Base-by-base conservation (phyloP, 1,140 invertebrate genomes). In the Neocloeon triangulifer region DNA sequence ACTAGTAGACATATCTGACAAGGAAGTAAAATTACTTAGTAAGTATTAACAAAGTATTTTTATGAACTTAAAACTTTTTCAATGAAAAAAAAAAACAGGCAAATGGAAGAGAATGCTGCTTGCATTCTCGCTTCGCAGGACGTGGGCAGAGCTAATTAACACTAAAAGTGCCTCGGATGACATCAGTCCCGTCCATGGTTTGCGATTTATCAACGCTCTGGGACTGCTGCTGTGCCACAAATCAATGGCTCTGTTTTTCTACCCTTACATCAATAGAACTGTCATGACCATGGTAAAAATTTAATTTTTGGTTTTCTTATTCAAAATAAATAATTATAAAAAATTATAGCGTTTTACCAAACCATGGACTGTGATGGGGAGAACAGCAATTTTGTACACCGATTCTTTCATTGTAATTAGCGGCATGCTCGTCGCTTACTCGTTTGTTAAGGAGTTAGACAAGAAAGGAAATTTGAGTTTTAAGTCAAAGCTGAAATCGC, bases 361-460 rank as follows among this genome's bases (percentile, higher is more conserved):
- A 54, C 62, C 67, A 0, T 76, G 70, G 69, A 69, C 69, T 1
- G 66, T 74, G 1, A 49, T 76, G 13, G 71, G 66, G 16, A 57
- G 73, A 26, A 73, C 71, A 2, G 72, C 74, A 0, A 74, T 71
- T 41, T 50, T 78, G 2, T 76, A 78, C 40, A 78, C 74, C 2
- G 74, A 78, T 50, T 69, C 69, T 14, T 78, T 78, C 41, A 62
- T 78, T 8, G 71, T 77, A 59, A 53, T 78, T 21, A 75, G 72
- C 29, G 74, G 72, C 6, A 62, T 73, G 20, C 45, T 77, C 20
- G 73, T 72, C 5, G 55, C 69, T 0, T 66, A 73, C 43, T 65
- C 65, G 5, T 60, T 75, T 3, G 40, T 64, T 12, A 64, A 64
- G 14, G 27, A 29, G 15, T 15, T 29, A 29, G 27, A 29, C 10